Evolutionary conservation across 2,797 vertebrate species (phyloP).

Genomic region (Eidolon dupreanum): DNA sequence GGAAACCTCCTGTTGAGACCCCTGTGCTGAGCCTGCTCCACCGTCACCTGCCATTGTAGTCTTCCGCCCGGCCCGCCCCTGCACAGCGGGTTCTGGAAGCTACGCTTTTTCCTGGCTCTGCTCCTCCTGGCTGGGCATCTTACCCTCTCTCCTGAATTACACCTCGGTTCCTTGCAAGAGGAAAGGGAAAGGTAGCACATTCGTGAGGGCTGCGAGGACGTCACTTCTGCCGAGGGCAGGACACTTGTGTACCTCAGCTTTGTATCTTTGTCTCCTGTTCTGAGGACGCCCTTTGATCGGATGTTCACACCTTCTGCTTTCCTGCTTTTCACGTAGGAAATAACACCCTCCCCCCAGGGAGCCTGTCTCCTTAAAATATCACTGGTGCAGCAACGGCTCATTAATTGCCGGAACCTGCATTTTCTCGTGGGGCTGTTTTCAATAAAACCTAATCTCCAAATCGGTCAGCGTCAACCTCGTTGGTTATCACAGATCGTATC

Average conservation of each 20-base stretch:
- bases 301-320: neutral
- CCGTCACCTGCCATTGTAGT: too few species aligned
- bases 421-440: neutral
- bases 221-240: too few species aligned
- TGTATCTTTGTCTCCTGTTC: neutral
- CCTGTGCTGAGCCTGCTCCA: neutral
- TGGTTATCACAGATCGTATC: neutral
- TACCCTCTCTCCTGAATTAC: accelerated
- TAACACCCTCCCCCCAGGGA: accelerated
- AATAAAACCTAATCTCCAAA: accelerated
- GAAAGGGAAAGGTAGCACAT: accelerated
- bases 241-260: neutral
- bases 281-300: neutral
- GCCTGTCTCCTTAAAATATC: neutral
- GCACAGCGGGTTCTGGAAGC: neutral
- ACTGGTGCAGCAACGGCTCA: accelerated
- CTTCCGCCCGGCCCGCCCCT: neutral
- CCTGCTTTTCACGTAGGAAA: neutral
- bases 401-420: neutral
- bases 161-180: accelerated
- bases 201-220: accelerated
- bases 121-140: accelerated
- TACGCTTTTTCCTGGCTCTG: accelerated
- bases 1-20: neutral
- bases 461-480: accelerated